Evolutionary conservation across 2,113 vertebrate genomes (phyloP).

Genomic region (Halcyon senegalensis): DNA sequence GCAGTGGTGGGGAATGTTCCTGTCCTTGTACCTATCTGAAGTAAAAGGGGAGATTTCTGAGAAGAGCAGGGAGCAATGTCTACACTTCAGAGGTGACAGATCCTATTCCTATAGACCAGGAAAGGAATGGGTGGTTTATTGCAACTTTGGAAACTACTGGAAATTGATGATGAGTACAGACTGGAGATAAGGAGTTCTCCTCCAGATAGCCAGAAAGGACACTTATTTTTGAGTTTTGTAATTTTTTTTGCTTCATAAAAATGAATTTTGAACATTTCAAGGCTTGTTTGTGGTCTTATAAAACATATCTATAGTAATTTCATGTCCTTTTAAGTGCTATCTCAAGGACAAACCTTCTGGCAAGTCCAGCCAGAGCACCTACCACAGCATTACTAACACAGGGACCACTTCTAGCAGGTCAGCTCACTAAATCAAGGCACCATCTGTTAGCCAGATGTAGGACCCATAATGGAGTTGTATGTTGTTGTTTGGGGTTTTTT

Average conservation of each 20-base stretch:
- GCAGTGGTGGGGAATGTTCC: not conserved
- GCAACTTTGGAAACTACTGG: not conserved
- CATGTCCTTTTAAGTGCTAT: not conserved
- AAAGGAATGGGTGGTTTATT: not conserved
- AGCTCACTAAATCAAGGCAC: not conserved
- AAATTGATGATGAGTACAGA: not conserved
- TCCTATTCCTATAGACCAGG: not conserved
- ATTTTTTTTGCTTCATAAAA: not conserved
- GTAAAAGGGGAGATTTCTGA: fast-evolving
- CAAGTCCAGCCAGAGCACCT: not conserved
- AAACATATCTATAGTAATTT: not conserved
- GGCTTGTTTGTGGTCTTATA: not conserved
- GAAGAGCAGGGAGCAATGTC: not conserved
- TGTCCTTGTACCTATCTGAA: not conserved
- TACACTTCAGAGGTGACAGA: not conserved
- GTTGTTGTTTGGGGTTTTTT: not conserved
- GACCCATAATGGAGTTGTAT: not conserved
- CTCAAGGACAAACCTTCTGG: not conserved
- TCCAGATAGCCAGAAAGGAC: not conserved
- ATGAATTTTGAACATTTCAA: not conserved
- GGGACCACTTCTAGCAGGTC: not conserved
- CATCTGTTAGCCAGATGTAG: not conserved
- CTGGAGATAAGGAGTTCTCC: not conserved
- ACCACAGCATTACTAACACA: not conserved
- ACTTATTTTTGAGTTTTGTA: not conserved